phyloP scores from a whole-genome alignment of 2,888 invertebrate species.

The Trilocha varians region DNA sequence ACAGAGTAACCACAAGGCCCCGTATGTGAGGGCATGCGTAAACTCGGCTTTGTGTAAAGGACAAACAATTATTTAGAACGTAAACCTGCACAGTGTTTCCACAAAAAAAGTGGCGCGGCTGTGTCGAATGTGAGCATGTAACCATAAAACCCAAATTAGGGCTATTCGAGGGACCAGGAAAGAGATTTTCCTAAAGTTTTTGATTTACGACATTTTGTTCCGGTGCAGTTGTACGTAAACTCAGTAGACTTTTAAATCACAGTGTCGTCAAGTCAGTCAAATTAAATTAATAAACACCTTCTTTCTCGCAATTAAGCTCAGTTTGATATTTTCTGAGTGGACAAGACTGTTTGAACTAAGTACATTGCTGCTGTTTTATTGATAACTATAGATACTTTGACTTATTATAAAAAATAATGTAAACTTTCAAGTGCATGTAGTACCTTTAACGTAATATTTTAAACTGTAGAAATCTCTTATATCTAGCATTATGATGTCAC shows the following conservation, averaged over 20 bases:
- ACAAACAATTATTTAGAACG: conserved; percentile 21
- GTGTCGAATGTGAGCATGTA: conserved; percentile 10
- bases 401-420: too few species aligned
- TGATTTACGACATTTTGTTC: conserved; percentile 6
- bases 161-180: conserved; percentile 12
- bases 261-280: neutral
- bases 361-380: too few species aligned
- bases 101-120: conserved; percentile 3
- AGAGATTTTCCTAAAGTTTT: conserved; percentile 14
- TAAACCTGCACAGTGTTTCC: conserved; percentile 14
- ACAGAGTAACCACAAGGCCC: neutral
- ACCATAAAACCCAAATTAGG: conserved; percentile 19
- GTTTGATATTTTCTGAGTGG: too few species aligned
- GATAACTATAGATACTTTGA: too few species aligned
- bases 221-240: neutral
- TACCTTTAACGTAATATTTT: too few species aligned
- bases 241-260: neutral
- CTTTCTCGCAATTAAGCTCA: too few species aligned
- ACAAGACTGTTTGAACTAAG: too few species aligned
- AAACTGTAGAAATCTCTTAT: too few species aligned
- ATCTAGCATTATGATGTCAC: too few species aligned
- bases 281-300: too few species aligned
- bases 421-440: too few species aligned
- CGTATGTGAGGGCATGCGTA: conserved; percentile 20
- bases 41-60: conserved; percentile 19